Conservation (phyloP, 1,140 invertebrate genomes). For the Diachasma alloeum region DNA sequence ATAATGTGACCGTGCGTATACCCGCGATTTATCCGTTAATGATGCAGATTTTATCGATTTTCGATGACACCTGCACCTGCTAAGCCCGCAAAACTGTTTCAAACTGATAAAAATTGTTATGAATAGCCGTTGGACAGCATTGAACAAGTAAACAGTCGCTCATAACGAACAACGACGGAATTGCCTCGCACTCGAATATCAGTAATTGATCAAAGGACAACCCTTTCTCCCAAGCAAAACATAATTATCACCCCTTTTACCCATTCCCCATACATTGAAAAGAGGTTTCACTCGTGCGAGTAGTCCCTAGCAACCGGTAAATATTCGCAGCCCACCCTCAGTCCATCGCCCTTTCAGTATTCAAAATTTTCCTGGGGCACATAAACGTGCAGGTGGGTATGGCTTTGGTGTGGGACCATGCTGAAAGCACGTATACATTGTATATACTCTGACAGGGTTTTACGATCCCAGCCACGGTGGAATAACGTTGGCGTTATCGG, state of each 20-base stretch:
- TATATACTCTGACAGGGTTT: not conserved
- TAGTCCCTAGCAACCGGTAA: conserved; percentile 41
- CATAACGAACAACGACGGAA: not conserved
- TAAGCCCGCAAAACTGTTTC: no score
- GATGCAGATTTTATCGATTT: no score
- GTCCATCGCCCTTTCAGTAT: not conserved
- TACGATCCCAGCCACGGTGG: not conserved
- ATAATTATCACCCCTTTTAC: conserved; percentile 25
- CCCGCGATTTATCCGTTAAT: not conserved
- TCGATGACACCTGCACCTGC: no score
- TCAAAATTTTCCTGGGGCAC: not conserved
- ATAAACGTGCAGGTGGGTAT: conserved; percentile 21
- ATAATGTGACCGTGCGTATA: not conserved
- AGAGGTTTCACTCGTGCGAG: conserved; percentile 20
- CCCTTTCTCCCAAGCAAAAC: conserved; percentile 16
- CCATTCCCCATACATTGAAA: not conserved
- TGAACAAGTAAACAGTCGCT: not conserved
- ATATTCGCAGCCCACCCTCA: conserved; percentile 18
- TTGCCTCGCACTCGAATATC: not conserved
- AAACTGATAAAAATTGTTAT: not conserved
- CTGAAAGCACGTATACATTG: conserved; percentile 5
- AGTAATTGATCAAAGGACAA: not conserved
- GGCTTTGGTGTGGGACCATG: not conserved
- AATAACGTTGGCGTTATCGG: not conserved
- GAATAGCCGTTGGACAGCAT: no score